These are phyloP conservation scores for Porites australiensis DNA, from an alignment of 64 coral and sea anemone species.

Conservation along the genomic window DNA sequence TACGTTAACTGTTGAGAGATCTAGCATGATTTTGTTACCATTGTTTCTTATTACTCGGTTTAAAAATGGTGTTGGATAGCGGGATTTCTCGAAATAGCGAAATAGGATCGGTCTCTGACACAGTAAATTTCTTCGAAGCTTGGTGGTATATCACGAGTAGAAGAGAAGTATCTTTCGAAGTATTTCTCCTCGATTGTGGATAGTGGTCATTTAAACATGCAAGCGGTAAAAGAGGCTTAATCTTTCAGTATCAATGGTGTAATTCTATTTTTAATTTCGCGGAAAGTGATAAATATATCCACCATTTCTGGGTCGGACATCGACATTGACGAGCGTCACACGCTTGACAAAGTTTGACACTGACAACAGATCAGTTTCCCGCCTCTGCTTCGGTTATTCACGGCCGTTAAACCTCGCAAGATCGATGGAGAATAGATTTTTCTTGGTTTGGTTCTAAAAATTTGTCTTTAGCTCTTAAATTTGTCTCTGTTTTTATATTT, in stretches of 20 bases:
- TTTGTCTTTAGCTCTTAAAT: too few relatives aligned
- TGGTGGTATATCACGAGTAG: too few relatives aligned
- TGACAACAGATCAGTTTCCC: not conserved
- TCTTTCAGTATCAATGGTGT: not conserved
- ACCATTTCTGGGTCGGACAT: not conserved
- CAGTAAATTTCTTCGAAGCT: not conserved
- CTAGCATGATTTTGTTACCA: too few relatives aligned
- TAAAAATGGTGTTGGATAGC: too few relatives aligned
- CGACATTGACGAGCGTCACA: not conserved
- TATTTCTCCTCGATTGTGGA: not conserved
- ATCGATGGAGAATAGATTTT: not conserved
- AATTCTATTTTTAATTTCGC: not conserved
- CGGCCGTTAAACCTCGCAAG: not conserved
- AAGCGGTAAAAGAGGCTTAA: not conserved
- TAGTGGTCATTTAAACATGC: not conserved
- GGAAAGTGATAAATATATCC: not conserved
- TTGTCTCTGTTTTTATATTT: too few relatives aligned
- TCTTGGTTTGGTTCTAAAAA: too few relatives aligned
- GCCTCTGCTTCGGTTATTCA: not conserved
- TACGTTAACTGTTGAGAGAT: too few relatives aligned
- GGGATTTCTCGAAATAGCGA: too few relatives aligned
- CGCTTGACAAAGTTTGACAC: slow-evolving; percentile 29
- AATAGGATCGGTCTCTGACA: not conserved
- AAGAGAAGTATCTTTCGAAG: not conserved
- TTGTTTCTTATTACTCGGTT: too few relatives aligned